Conservation (phyloP, 30 jellyfish, hydroid and myxozoan genomes). For the Aurelia sp. region DNA sequence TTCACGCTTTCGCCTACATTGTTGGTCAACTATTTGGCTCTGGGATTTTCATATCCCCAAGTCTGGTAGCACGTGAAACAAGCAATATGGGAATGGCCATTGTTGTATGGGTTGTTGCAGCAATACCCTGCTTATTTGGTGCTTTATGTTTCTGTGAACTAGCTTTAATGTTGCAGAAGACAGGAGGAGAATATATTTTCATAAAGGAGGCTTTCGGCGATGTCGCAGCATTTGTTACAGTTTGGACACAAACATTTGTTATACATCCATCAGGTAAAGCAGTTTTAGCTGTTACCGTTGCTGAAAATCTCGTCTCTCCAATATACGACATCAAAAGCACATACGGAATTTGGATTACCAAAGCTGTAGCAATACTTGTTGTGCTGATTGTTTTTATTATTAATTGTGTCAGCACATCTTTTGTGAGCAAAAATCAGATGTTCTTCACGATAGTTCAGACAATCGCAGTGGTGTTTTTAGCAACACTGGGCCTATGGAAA, state of each 20-base stretch:
- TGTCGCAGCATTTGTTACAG: too few species aligned
- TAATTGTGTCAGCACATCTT: too few species aligned
- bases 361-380: slow-evolving; percentile 36
- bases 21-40: slow-evolving; percentile 62
- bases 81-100: slow-evolving; percentile 41
- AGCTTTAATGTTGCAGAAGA: slow-evolving; percentile 30
- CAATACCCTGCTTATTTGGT: slow-evolving; percentile 38
- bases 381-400: slow-evolving; percentile 17
- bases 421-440: not conserved
- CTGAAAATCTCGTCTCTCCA: slow-evolving; percentile 31
- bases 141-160: slow-evolving; percentile 74
- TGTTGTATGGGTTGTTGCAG: slow-evolving; percentile 13
- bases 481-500: slow-evolving; percentile 53
- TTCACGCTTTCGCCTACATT: slow-evolving; percentile 54
- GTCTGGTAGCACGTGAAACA: slow-evolving; percentile 41
- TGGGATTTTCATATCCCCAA: slow-evolving; percentile 73
- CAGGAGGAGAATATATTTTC: too few species aligned
- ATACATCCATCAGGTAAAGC: slow-evolving; percentile 56
- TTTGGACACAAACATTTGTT: slow-evolving; percentile 50
- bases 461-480: slow-evolving; percentile 28
- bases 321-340: slow-evolving; percentile 14
- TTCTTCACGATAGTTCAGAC: slow-evolving; percentile 47
- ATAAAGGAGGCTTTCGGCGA: too few species aligned
- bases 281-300: slow-evolving; percentile 33
- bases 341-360: slow-evolving; percentile 19